These are phyloP conservation scores for Hofmannophila pseudospretella DNA, from an alignment of 2,888 invertebrate species.

Conservation along the genomic window DNA sequence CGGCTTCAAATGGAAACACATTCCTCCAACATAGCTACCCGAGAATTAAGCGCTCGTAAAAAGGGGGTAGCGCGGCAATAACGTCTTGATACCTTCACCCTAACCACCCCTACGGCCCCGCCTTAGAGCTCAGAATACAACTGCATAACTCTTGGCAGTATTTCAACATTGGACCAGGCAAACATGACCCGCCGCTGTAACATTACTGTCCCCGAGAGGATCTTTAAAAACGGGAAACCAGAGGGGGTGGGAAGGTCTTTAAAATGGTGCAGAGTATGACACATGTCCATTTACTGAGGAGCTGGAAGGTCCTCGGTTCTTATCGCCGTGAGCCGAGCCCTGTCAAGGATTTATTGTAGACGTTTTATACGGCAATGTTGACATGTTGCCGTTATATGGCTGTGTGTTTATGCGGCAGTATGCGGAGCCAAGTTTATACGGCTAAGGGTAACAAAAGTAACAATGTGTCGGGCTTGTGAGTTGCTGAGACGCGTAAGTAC, in stretches of 20 bases:
- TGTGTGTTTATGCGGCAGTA: neutral
- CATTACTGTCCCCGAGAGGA: neutral
- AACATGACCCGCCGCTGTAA: neutral
- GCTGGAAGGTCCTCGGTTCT: constrained; percentile 28
- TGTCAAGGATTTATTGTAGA: neutral
- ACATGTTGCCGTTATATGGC: neutral
- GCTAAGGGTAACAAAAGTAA: neutral
- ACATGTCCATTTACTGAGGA: constrained; percentile 50
- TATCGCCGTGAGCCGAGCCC: constrained; percentile 19
- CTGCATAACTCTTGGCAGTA: neutral
- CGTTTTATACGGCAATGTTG: neutral
- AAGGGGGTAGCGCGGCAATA: constrained; percentile 61
- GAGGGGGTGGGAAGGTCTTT: neutral
- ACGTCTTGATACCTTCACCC: constrained; percentile 60
- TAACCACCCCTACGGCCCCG: constrained; percentile 17
- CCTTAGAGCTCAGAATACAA: constrained; percentile 20
- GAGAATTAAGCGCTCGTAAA: constrained; percentile 73
- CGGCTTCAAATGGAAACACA: constrained; percentile 27
- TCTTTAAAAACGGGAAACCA: neutral
- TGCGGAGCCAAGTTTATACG: neutral
- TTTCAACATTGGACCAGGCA: neutral
- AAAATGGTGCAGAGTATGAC: constrained; percentile 28
- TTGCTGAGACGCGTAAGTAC: neutral
- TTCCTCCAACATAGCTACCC: constrained; percentile 34
- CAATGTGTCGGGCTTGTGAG: neutral